Evolutionary conservation across 2,888 invertebrate species (phyloP), one percentile per base, ranked within the genome.

Genomic region (Anthophora plumipes): DNA sequence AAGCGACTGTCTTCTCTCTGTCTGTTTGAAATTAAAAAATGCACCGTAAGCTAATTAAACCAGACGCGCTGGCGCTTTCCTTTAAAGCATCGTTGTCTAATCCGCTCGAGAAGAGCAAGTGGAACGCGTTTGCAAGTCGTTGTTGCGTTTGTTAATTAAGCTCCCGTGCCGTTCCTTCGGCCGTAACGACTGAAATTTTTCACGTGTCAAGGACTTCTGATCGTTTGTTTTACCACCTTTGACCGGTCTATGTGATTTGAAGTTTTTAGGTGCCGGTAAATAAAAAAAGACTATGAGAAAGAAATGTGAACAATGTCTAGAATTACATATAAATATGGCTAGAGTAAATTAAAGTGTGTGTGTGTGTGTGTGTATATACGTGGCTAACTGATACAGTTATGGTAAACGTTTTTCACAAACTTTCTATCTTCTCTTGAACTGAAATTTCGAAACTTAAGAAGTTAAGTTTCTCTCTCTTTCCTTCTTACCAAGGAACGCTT

Each of bases 121-220:
- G 59, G 50, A 48, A 68, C 55, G 48, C n/a, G 50, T 59, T 66
- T n/a, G 61, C 57, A 41, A 63, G 39, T 46, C 31, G 55, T n/a
- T 46, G n/a, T 39, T 54, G 50, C 50, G 72, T 66, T 64, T 66
- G 77, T 66, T 77, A 73, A 74, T 77, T 77, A 77, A 77, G 39
- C 64, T 37, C 31, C 31, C 48, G 48, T 25, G 25, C 22, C 31
- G 71, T 41, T 59, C 50, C 52, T 72, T 46, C 48, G 20, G 14
- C 31, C 22, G 22, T 46, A 46, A 61, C n/a, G 68, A 55, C 55
- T 22, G 55, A 41, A 57, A 55, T 55, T 68, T 68, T 59, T 61
- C 60, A 37, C 71, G 54, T 75, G 46, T 22, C 75, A 60, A 7
- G 37, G 14, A 64, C 31, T 57, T 59, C n/a, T 37, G 64, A 64